Percentiles rank a stretch among this genome's conserved stretches.
phyloP scores from a whole-genome alignment of 35 echinoderm and acorn worm genomes.

The Hemicentrotus pulcherrimus region DNA sequence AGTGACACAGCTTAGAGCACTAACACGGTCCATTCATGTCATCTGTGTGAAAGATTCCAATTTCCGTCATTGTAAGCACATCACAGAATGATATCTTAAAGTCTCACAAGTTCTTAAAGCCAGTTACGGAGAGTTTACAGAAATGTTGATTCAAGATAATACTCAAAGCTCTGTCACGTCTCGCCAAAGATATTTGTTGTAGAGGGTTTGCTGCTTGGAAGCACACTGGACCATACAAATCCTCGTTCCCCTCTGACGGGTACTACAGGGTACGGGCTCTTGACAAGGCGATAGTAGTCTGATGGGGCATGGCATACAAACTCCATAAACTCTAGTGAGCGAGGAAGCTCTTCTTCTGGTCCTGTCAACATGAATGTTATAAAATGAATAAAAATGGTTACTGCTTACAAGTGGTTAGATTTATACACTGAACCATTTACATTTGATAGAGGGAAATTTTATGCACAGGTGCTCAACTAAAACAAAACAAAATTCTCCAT shows the following conservation, averaged over 20 bases:
- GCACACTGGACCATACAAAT: constrained; percentile 91
- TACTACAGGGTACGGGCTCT: constrained; percentile 76
- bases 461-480: too few relatives aligned
- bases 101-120: not conserved
- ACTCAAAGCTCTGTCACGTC: not conserved
- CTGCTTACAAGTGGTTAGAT: not conserved
- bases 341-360: constrained; percentile 92
- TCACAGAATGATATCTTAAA: not conserved
- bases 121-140: not conserved
- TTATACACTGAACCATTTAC: too few relatives aligned
- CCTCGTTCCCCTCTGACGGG: constrained; percentile 65
- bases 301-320: constrained; percentile 94
- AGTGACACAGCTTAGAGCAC: not conserved
- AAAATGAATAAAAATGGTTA: not conserved
- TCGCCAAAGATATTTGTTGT: constrained; percentile 69
- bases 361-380: constrained; percentile 56
- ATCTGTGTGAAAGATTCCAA: not conserved
- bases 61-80: not conserved
- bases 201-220: constrained; percentile 59
- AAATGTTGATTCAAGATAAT: not conserved
- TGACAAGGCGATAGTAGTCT: constrained; percentile 78
- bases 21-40: not conserved
- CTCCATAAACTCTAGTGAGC: constrained; percentile 87
- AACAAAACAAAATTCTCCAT: too few relatives aligned
- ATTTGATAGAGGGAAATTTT: too few relatives aligned